A percentile compares a stretch with the other conserved stretches of the same genome.
Evolutionary conservation across 2,888 invertebrate species (phyloP).

Genomic region (Spodoptera picta): DNA sequence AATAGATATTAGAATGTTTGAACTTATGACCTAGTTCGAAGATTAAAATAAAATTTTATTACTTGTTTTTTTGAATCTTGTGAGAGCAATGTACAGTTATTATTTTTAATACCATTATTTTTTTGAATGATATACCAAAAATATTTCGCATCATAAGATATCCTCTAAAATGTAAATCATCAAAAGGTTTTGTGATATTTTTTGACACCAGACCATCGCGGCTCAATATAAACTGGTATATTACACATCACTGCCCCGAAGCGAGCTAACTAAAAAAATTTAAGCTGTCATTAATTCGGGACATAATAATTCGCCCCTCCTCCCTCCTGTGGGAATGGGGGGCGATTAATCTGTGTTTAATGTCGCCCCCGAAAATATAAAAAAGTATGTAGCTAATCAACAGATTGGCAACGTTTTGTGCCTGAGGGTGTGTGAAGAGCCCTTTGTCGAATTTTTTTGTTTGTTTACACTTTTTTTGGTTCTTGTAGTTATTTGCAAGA

Average conservation of each 20-base stretch:
- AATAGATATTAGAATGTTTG: too few species aligned
- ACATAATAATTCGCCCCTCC: constrained; percentile 70
- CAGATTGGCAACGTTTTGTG: constrained; percentile 80
- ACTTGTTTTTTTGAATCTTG: too few species aligned
- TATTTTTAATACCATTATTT: too few species aligned
- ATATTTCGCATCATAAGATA: too few species aligned
- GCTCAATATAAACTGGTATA: constrained; percentile 59
- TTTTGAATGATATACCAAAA: too few species aligned
- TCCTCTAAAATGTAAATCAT: too few species aligned
- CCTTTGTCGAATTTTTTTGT: constrained; percentile 40
- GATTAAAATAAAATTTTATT: too few species aligned
- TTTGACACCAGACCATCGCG: constrained; percentile 23
- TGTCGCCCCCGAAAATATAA: constrained; percentile 83
- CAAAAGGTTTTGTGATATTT: too few species aligned
- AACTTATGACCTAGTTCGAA: too few species aligned
- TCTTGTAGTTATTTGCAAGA: too few species aligned
- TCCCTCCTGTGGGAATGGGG: constrained; percentile 75
- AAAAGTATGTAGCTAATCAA: constrained; percentile 82
- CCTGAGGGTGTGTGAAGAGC: constrained; percentile 57
- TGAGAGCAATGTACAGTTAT: too few species aligned
- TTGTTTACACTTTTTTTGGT: constrained; percentile 3
- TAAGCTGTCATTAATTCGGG: constrained; percentile 85
- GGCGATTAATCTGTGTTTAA: constrained; percentile 86
- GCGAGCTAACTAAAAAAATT: constrained; percentile 71
- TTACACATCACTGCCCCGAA: constrained; percentile 65